A percentile compares a stretch with the other conserved stretches of the same genome.
phyloP scores from a whole-genome alignment of 2,113 vertebrate species.

The Zootoca vivipara region DNA sequence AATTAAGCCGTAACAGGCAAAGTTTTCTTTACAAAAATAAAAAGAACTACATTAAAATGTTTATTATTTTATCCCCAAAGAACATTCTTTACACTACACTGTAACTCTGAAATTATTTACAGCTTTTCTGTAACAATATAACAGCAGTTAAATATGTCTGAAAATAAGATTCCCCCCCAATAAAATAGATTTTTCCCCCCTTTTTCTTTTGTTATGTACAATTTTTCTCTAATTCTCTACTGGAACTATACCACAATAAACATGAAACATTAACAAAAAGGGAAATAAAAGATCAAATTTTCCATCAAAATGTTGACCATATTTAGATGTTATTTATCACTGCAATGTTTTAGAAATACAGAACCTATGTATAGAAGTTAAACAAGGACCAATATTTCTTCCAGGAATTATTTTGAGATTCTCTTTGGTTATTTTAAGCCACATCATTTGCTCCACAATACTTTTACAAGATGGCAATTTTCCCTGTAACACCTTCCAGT shows the following conservation, averaged over 20 bases:
- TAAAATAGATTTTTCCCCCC: conserved; percentile 87
- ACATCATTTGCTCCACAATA: conserved; percentile 24
- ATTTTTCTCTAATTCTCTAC: conserved; percentile 72
- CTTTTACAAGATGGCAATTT: conserved; percentile 37
- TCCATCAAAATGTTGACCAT: conserved; percentile 49
- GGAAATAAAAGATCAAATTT: conserved; percentile 37
- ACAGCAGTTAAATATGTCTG: conserved; percentile 83
- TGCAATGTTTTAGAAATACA: conserved; percentile 55
- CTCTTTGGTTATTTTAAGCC: conserved; percentile 64
- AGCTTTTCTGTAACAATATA: conserved; percentile 82
- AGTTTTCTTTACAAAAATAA: conserved; percentile 55
- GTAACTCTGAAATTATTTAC: conserved; percentile 82
- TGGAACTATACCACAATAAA: conserved; percentile 64
- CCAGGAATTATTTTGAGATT: conserved; percentile 55
- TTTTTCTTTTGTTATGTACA: conserved; percentile 80
- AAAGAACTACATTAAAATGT: conserved; percentile 69
- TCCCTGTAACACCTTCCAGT: background rate
- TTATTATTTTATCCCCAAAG: conserved; percentile 77
- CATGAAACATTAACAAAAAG: conserved; percentile 58
- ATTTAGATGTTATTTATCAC: conserved; percentile 42
- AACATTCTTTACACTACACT: conserved; percentile 79
- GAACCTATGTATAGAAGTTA: conserved; percentile 36
- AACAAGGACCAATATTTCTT: background rate
- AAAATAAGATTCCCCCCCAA: conserved; percentile 82
- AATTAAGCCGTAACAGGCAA: conserved; percentile 67